These are phyloP conservation scores for Celastrina argiolus DNA, from an alignment of 2,888 invertebrate genomes.

Conservation along the genomic window DNA sequence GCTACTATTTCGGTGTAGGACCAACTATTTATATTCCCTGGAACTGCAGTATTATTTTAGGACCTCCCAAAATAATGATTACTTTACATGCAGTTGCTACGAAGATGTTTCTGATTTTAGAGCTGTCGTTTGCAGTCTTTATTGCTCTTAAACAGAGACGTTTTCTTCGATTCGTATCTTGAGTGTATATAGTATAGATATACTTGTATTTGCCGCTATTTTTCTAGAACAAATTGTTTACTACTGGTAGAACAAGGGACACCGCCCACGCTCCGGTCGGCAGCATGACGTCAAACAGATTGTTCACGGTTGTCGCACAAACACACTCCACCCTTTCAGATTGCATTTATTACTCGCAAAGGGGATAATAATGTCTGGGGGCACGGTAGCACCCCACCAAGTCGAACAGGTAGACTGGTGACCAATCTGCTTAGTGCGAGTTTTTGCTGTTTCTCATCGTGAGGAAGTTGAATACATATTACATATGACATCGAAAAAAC, in stretches of 20 bases:
- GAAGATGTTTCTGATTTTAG: not conserved
- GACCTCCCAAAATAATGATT: no score
- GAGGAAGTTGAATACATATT: no score
- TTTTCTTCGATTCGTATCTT: not conserved
- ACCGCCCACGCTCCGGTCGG: not conserved
- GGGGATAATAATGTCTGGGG: no score
- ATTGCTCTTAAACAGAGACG: not conserved
- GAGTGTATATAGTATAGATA: not conserved
- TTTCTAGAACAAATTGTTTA: not conserved
- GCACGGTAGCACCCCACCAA: no score
- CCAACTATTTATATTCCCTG: no score
- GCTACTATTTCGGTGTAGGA: conserved; percentile 44
- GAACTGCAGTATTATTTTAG: conserved; percentile 25
- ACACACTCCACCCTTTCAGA: no score
- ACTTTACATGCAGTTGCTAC: no score
- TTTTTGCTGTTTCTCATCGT: no score
- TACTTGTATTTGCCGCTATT: not conserved
- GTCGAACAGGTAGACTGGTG: no score
- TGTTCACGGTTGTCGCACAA: not conserved
- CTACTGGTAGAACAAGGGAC: not conserved
- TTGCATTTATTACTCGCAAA: no score
- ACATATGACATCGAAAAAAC: no score
- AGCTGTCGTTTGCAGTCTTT: not conserved
- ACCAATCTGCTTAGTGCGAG: no score
- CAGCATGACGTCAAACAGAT: not conserved